Percentiles rank a stretch among this genome's conserved stretches.
These are phyloP conservation scores for Caenorhabditis macrosperma DNA, from an alignment of 2,888 invertebrate species.

Conservation along the genomic window DNA sequence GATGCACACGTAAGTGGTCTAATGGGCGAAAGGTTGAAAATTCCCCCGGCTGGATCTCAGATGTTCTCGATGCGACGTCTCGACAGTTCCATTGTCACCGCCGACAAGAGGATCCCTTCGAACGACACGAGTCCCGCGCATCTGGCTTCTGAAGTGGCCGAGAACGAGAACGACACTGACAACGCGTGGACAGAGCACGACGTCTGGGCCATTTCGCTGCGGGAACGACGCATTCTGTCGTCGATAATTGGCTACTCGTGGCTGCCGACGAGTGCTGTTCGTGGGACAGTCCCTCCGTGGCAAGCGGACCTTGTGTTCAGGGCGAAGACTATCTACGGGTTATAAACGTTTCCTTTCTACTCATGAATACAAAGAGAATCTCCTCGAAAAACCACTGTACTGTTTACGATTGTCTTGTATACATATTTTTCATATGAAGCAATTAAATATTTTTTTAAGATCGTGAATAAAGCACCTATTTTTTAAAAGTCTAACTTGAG, in stretches of 20 bases:
- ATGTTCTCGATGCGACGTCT: constrained; percentile 66
- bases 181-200: constrained; percentile 79
- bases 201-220: constrained; percentile 69
- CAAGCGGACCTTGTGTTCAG: constrained; percentile 43
- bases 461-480: too few relatives aligned
- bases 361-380: neutral
- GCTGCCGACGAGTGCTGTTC: constrained; percentile 31
- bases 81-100: constrained; percentile 59
- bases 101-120: constrained; percentile 45
- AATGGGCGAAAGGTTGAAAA: too few relatives aligned
- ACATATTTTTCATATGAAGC: neutral
- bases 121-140: constrained; percentile 63
- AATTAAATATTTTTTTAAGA: too few relatives aligned
- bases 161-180: constrained; percentile 75
- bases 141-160: constrained; percentile 55
- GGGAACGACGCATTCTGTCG: constrained; percentile 48
- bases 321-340: constrained; percentile 58
- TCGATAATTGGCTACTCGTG: constrained; percentile 47
- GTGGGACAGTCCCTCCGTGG: constrained; percentile 38
- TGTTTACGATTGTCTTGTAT: neutral
- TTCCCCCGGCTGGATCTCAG: too few relatives aligned
- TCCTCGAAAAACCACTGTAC: neutral
- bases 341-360: constrained; percentile 11
- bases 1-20: constrained; percentile 60
- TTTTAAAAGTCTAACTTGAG: constrained; percentile 1